phyloP scores from a whole-genome alignment of 2,888 invertebrate genomes.

The Apamea monoglypha region DNA sequence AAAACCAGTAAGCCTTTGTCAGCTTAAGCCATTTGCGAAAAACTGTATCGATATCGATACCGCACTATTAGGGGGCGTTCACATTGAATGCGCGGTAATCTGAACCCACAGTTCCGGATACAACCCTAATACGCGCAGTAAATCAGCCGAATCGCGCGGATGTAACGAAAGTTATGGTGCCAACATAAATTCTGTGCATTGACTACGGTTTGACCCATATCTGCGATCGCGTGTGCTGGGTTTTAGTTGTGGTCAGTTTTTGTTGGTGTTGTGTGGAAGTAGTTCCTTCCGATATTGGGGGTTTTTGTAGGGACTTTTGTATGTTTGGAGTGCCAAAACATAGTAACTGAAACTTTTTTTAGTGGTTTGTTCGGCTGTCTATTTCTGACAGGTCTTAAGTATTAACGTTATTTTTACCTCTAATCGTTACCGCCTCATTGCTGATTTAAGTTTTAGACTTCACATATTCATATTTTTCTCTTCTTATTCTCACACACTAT shows the following conservation, averaged over 20 bases:
- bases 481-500: too few species aligned
- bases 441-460: background rate
- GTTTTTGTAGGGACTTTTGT: background rate
- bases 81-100: slow-evolving; percentile 72
- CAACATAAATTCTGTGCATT: slow-evolving; percentile 79
- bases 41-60: slow-evolving; percentile 29
- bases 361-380: background rate
- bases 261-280: slow-evolving; percentile 7
- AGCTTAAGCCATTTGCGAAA: slow-evolving; percentile 20
- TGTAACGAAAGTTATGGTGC: slow-evolving; percentile 81
- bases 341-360: background rate
- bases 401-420: too few species aligned
- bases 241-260: slow-evolving; percentile 46
- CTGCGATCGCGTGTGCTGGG: slow-evolving; percentile 43
- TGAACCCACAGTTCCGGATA: slow-evolving; percentile 66
- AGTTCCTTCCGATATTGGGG: slow-evolving; percentile 3
- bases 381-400: background rate
- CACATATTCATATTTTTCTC: background rate
- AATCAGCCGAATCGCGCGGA: slow-evolving; percentile 79
- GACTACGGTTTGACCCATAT: slow-evolving; percentile 72
- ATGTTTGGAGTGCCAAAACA: background rate
- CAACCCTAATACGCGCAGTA: slow-evolving; percentile 76
- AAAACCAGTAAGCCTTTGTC: slow-evolving; percentile 28
- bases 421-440: background rate
- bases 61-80: slow-evolving; percentile 60